These are phyloP conservation scores for Irena cyanogastra DNA, from an alignment of 2,113 vertebrate species.

Conservation along the genomic window DNA sequence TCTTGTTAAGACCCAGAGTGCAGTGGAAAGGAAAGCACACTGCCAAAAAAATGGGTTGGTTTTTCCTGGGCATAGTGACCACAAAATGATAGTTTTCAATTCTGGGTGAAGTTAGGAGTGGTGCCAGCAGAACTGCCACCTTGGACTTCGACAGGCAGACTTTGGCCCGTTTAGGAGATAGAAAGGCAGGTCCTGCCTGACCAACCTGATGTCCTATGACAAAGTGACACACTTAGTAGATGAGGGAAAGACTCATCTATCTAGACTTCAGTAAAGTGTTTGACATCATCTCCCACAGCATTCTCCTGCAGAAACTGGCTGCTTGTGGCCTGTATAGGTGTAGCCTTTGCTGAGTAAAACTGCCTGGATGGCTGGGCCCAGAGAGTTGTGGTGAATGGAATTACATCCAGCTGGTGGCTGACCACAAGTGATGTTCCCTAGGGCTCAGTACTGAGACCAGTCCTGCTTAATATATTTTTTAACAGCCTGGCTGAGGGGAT, in stretches of 20 bases:
- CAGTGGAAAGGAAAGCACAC: not conserved
- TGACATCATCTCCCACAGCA: not conserved
- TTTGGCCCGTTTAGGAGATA: not conserved
- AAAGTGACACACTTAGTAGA: not conserved
- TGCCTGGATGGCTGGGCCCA: not conserved
- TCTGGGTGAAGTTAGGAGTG: not conserved
- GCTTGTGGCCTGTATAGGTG: not conserved
- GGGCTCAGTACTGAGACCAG: not conserved
- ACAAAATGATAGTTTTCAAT: not conserved
- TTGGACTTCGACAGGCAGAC: not conserved
- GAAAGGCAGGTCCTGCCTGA: not conserved
- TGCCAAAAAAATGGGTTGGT: not conserved
- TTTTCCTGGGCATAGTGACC: not conserved
- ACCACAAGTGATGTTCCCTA: not conserved
- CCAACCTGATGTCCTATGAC: not conserved
- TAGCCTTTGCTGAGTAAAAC: not conserved
- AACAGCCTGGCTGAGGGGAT: not conserved
- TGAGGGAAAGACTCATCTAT: not conserved
- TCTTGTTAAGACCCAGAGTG: not conserved
- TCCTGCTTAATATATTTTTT: not conserved
- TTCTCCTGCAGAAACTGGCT: not conserved
- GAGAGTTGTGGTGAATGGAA: not conserved
- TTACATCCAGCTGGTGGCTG: not conserved
- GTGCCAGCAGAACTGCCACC: not conserved
- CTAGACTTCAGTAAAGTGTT: not conserved